Percentiles rank a stretch among this genome's conserved stretches.
Conservation (phyloP, 1,140 invertebrate species). For the Diorhabda carinulata region DNA sequence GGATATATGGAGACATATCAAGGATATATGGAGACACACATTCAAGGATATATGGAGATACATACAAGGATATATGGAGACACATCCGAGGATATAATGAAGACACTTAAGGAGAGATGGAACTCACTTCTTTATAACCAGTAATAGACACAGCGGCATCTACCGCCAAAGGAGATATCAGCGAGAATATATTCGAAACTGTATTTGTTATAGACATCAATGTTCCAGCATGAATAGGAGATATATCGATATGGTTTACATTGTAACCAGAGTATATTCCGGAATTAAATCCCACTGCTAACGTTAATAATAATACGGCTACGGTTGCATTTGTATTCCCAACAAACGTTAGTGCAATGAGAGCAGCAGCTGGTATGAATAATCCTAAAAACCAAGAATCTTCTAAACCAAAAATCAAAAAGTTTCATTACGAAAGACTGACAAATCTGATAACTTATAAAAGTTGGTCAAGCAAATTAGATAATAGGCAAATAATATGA, state of each 20-base stretch:
- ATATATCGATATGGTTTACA: constrained; percentile 21
- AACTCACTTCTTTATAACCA: constrained; percentile 15
- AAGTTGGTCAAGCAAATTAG: too few relatives aligned
- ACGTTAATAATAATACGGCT: constrained; percentile 7
- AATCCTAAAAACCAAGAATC: constrained; percentile 11
- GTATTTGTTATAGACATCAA: constrained; percentile 18
- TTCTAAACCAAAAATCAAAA: background rate
- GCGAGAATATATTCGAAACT: constrained; percentile 12
- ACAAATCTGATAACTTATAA: too few relatives aligned
- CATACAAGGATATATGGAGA: too few relatives aligned
- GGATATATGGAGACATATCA: too few relatives aligned
- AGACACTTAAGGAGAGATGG: too few relatives aligned
- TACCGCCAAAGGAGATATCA: constrained; percentile 11
- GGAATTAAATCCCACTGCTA: constrained; percentile 17
- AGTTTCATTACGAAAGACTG: background rate
- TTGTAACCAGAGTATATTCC: constrained; percentile 16
- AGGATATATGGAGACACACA: too few relatives aligned
- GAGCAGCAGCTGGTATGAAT: constrained; percentile 8
- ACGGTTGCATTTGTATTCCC: background rate
- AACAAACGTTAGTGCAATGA: constrained; percentile 13
- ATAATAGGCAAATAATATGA: too few relatives aligned
- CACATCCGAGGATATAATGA: too few relatives aligned
- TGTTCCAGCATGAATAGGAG: constrained; percentile 18
- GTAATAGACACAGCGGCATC: constrained; percentile 7
- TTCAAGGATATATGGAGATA: too few relatives aligned